Conservation (phyloP, 2,888 invertebrate genomes). For the Nycteola revayana region DNA sequence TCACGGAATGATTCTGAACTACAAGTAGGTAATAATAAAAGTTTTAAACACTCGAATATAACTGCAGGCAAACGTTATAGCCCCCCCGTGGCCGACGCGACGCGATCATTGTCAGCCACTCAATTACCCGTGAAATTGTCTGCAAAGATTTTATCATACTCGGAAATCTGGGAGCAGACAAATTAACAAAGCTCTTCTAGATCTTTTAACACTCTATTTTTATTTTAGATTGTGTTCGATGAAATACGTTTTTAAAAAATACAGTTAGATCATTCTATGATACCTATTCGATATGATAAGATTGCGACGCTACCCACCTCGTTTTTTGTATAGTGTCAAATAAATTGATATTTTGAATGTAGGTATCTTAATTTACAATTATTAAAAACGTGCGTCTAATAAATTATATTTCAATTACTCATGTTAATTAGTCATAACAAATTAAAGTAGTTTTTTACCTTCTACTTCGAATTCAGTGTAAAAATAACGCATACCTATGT, state of each 20-base stretch:
- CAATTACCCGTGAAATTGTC: slow-evolving; percentile 73
- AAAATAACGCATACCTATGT: no score
- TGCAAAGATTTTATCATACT: slow-evolving; percentile 49
- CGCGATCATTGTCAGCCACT: slow-evolving; percentile 57
- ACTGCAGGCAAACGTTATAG: no score
- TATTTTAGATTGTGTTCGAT: slow-evolving; percentile 4
- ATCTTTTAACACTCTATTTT: slow-evolving; percentile 19
- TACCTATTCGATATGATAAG: not conserved
- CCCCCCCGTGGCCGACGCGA: slow-evolving; percentile 33
- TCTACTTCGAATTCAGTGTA: no score
- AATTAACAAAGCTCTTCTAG: slow-evolving; percentile 28
- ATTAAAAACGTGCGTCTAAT: no score
- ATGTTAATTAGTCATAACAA: no score
- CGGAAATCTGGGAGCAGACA: slow-evolving; percentile 28
- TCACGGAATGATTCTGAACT: no score
- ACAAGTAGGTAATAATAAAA: slow-evolving; percentile 41
- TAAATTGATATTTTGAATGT: no score
- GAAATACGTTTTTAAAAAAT: slow-evolving; percentile 4
- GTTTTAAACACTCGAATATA: slow-evolving; percentile 46
- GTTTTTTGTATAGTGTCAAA: no score
- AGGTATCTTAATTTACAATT: no score
- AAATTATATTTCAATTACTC: no score
- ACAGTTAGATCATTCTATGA: no score
- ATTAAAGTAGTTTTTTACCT: no score
- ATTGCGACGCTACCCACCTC: not conserved